Evolutionary conservation across 2,113 vertebrate species (phyloP).

Genomic region (Platanista minor): DNA sequence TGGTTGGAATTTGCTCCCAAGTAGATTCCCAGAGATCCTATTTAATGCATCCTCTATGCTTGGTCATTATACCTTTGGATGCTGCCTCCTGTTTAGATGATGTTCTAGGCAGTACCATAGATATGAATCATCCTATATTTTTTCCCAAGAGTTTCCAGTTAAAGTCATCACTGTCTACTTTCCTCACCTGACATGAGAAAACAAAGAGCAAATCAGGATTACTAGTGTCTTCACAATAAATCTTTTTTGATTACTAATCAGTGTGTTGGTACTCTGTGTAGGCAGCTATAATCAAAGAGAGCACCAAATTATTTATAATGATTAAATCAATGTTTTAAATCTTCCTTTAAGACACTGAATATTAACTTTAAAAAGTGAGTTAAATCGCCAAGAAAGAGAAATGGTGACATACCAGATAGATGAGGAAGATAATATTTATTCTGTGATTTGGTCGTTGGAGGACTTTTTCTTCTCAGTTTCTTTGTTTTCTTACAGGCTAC

Average conservation of each 20-base stretch:
- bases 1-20: neutral
- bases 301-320: neutral
- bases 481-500: constrained; percentile 84
- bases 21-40: neutral
- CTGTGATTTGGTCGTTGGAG: neutral
- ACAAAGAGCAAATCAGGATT: neutral
- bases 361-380: neutral
- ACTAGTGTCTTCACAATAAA: neutral
- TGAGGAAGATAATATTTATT: neutral
- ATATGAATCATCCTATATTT: neutral
- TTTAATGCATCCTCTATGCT: neutral
- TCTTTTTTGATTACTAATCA: neutral
- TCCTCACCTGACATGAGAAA: neutral
- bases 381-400: neutral
- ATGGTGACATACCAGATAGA: neutral
- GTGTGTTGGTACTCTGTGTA: neutral
- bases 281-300: neutral
- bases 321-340: neutral
- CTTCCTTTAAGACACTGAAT: neutral
- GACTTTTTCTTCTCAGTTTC: neutral
- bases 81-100: neutral
- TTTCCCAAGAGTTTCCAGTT: neutral
- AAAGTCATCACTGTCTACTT: neutral
- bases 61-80: neutral
- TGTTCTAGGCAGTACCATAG: neutral